These are phyloP conservation scores for Dioctria rufipes DNA, from an alignment of 2,888 invertebrate genomes.

Conservation along the genomic window DNA sequence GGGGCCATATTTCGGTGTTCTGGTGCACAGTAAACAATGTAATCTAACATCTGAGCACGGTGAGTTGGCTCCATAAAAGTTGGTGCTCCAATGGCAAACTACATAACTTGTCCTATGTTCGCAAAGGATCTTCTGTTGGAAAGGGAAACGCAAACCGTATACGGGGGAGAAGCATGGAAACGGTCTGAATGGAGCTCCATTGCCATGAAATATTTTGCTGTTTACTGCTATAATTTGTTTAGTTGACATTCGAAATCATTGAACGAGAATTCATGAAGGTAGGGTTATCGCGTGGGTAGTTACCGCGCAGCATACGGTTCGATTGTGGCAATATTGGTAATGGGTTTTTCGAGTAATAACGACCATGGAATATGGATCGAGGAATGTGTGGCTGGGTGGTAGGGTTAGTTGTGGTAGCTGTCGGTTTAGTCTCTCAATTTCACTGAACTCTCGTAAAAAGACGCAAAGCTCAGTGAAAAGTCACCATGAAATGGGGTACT, in stretches of 20 bases:
- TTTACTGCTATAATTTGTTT: constrained; percentile 56
- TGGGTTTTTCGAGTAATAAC: constrained; percentile 7
- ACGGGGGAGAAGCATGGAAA: not conserved
- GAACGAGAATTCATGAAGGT: constrained; percentile 29
- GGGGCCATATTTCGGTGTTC: constrained; percentile 52
- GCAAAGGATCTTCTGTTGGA: not conserved
- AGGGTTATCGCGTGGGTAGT: constrained; percentile 10
- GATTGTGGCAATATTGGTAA: constrained; percentile 29
- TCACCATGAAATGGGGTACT: not conserved
- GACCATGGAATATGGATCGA: not conserved
- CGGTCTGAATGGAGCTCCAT: constrained; percentile 31
- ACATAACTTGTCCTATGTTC: not conserved
- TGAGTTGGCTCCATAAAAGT: constrained; percentile 52
- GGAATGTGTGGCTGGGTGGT: not conserved
- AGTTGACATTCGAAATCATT: constrained; percentile 56
- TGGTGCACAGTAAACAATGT: constrained; percentile 56
- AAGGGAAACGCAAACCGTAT: not conserved
- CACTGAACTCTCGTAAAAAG: not conserved
- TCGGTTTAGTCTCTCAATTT: constrained; percentile 12
- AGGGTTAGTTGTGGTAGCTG: not conserved
- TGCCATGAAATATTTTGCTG: constrained; percentile 54
- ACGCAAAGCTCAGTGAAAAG: not conserved
- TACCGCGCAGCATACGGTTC: constrained; percentile 1
- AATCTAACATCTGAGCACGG: constrained; percentile 54
- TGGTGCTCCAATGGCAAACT: constrained; percentile 15